Base-by-base conservation (phyloP, 2,888 invertebrate species). In the Leptinotarsa rubiginosa region DNA sequence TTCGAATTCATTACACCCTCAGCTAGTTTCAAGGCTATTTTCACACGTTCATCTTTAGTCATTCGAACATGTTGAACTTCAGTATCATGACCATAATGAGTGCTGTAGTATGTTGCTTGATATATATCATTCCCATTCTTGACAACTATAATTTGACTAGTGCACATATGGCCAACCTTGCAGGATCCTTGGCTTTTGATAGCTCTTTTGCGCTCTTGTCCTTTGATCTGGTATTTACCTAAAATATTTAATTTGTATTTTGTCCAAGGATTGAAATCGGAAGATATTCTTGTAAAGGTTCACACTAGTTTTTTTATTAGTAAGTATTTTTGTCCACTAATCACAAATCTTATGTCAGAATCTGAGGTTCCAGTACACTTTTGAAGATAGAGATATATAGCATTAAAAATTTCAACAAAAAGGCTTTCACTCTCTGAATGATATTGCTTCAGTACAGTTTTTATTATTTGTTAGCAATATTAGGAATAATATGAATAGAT, bases 11-110 rank as follows among this genome's bases (percentile, higher is more conserved):
- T 47, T 62, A 62, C 62, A 22, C 70, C 70, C 13, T 64, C 64
- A 16, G 62, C 59, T 62, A 70, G 62, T 49, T 70, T 70, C 16
- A 1, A 25, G 2, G 62, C 62, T 49, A 70, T 70, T 49, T 70
- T 70, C 41, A 49, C 56, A 56, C 47, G 59, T 15, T 70, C 62
- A 47, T 70, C 62, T 49, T 70, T 70, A 49, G 64, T 31, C 15
- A 67, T 49, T 15, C 67, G 67, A 7, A 67, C 50, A 50, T 70
- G 70, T 20, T 70, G 70, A 18, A 70, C 62, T 70, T 70, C 70
- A 47, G 62, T 70, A 15, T 70, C 56, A 70, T 70, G 70, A 20
- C 49, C 64, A 62, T 70, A 70, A 70, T 70, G 70, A 20, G 70
- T 70, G 49, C 64, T 62, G 50, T 70, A 70, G 56, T 62, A 70